Evolutionary conservation across 2,797 vertebrate genomes (phyloP), one percentile per base, ranked within the genome.

Genomic region (Takifugu rubripes): DNA sequence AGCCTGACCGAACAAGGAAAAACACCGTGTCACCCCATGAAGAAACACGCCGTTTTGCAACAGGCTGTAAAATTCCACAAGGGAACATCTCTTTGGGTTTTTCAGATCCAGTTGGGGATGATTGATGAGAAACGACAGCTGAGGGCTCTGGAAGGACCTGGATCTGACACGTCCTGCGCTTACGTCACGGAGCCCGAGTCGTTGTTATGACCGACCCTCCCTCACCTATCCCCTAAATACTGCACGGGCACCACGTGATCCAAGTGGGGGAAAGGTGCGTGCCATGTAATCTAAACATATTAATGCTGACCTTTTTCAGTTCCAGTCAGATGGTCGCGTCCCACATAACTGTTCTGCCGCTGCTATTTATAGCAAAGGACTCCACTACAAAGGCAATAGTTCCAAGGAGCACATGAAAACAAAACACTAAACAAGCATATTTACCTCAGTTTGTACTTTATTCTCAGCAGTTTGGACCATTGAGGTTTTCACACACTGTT

Each of bases 241-340:
- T 58, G 12, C 25, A 31, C 25, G 11, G 53, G 21, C 10, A 51
- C 42, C 78, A 68, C 73, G 74, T 79, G 82, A 72, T 52, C 6
- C 3, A 84, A 86, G 75, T 87, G 56, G 86, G 86, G 75, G 65
- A 90, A 82, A 89, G 86, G 87, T 84, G 31, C 55, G 64, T 31
- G 43, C 61, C 66, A 47, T 77, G 58, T 61, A 72, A 70, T 82
- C 81, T 83, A 79, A 85, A 85, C 81, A 81, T 79, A 78, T 80
- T 74, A 71, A 73, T 59, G 64, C 60, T 84, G 88, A 85, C 83
- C 85, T 88, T 82, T 81, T 57, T 55, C 42, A 64, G 56, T 44
- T 12, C 48, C 61, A 55, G 79, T 80, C 79, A 82, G 59, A 75
- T 74, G 78, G 63, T 80, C 44, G 64, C 5, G 26, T 76, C 67